Evolutionary conservation across 2,797 vertebrate species (phyloP).

Genomic region (Diglossa cyanea): DNA sequence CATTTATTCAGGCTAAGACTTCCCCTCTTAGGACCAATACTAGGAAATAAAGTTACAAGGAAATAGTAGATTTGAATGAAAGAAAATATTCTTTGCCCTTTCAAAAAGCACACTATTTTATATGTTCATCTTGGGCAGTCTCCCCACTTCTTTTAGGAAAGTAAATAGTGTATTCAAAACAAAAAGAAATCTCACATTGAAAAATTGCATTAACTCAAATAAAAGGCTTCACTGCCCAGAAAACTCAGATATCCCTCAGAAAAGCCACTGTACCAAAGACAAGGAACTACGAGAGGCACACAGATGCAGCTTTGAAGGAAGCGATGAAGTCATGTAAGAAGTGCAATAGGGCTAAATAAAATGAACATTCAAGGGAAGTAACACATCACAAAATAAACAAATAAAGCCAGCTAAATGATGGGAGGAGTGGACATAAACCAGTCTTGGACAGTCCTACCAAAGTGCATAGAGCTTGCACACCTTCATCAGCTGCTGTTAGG

Average conservation of each 20-base stretch:
- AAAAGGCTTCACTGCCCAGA: not conserved
- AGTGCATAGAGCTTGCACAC: not conserved
- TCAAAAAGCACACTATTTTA: not conserved
- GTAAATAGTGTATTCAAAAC: not conserved
- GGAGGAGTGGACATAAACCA: not conserved
- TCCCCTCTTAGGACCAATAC: not conserved
- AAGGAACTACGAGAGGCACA: not conserved
- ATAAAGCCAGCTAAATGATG: not conserved
- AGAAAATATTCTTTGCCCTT: not conserved
- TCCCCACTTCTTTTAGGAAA: not conserved
- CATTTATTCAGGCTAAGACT: not conserved
- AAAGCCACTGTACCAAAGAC: not conserved
- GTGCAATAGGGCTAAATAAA: not conserved
- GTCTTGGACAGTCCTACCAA: not conserved
- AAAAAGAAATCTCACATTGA: not conserved
- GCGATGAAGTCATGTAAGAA: not conserved
- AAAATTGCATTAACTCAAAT: not conserved
- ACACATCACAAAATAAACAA: not conserved
- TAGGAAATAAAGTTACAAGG: not conserved
- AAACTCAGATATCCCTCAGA: not conserved
- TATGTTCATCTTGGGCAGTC: not conserved
- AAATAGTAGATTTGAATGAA: not conserved
- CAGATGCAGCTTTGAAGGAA: not conserved
- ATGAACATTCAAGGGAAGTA: not conserved
- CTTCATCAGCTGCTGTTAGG: not conserved